Evolutionary conservation across 2,888 invertebrate genomes (phyloP), one percentile per base, ranked within the genome.

Genomic region (Sarcophaga subvicina): DNA sequence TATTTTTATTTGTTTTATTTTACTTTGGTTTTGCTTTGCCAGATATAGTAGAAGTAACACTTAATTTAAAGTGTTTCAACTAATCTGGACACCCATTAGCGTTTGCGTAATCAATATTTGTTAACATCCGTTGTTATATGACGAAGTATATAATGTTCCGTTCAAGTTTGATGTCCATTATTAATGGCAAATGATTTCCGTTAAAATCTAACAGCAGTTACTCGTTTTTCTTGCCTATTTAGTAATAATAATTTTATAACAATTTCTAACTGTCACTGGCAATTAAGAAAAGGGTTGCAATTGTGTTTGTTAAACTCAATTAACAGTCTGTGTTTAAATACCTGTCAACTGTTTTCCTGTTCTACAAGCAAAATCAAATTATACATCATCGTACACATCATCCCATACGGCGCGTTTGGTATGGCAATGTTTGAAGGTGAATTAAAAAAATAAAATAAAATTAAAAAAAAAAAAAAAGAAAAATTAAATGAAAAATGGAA

Each of bases 291-390:
- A 54, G 12, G 25, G 0, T 72, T 60, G 20, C 25, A 25, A 79
- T 54, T 22, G 22, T 10, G 54, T 45, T 27, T 49, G 64, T 77
- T 76, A 17, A 47, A 71, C 17, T 62, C 66, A 78, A 71, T 54
- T 78, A 78, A 72, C 67, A 78, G 77, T 77, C 77, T 72, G 70
- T 78, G 78, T 45, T 72, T 37, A 78, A 78, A 72, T 78, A 72
- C 72, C 78, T 83, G 83, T 83, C 83, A 83, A 54, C 54, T 54
- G 54, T 54, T 54, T 54, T 12, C 54, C 54, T 54, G 54, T 54
- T 54, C 17, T 54, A 54, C 17, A 54, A 54, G 5, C 4, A 17
- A 54, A 54, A 54, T 54, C 14, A 4, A 14, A 14, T 54, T 17
- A 54, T 17, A 54, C 54, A 54, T 37, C 37, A 37, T 37, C 37